Base-by-base conservation (phyloP, 2,888 invertebrate genomes). In the Tenthredo distinguenda region DNA sequence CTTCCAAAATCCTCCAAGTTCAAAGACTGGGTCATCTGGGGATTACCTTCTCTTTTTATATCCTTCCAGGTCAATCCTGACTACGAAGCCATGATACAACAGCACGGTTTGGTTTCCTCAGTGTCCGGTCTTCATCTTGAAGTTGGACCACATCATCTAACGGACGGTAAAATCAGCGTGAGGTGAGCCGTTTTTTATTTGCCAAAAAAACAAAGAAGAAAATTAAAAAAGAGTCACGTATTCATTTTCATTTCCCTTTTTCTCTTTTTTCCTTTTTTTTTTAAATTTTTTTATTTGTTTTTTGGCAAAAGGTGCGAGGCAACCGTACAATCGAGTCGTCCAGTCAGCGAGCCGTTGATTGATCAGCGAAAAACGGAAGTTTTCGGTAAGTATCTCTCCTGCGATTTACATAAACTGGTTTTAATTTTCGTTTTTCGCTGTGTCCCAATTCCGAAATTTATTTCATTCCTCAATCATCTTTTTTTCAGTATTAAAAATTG, bases 51-150 rank as follows among this genome's bases (percentile, higher is more conserved):
- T 55, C 15, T 2, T 50, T 50, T 31, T 26, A 31, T 34, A 21
- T 77, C 62, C 0, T 40, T 58, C 26, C 90, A 94, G 94, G 92
- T 94, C 85, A 90, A 88, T 58, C 89, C 93, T 15, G 93, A 93
- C 85, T 92, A 93, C 85, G 93, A 93, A 55, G 90, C 87, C 68
- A 84, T 89, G 81, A 89, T 91, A 84, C 91, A 92, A 86, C 90
- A 91, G 72, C 93, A 94, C 87, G 94, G 94, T 31, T 91, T 94
- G 85, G 89, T 93, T 86, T 92, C 93, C 74, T 93, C 93, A 21
- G 90, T 92, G 21, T 92, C 94, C 83, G 94, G 94, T 85, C 91
- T 94, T 82, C 91, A 93, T 65, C 90, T 94, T 55, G 92, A 93
- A 87, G 90, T 94, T 62, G 90, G 92, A 85, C 93, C 94, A 47